These are phyloP conservation scores for Baryphthengus martii DNA, from an alignment of 2,113 vertebrate genomes.

Conservation along the genomic window DNA sequence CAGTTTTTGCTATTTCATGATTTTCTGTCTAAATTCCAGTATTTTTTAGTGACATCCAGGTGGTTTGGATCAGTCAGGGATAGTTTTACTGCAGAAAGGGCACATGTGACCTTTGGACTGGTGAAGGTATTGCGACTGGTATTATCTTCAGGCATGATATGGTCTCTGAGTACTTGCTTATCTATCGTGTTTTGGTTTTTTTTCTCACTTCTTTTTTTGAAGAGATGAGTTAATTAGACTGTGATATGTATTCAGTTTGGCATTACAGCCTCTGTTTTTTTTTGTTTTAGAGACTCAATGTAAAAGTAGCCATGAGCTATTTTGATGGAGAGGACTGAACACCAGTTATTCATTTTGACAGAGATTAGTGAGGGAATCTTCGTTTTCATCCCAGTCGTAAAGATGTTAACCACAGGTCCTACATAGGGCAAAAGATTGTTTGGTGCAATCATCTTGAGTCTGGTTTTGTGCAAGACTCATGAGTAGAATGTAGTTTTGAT, in stretches of 20 bases:
- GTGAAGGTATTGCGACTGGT: neutral
- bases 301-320: neutral
- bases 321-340: neutral
- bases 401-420: neutral
- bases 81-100: neutral
- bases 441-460: neutral
- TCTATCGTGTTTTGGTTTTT: rapidly evolving
- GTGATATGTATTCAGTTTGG: neutral
- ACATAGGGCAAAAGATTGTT: neutral
- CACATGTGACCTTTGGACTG: neutral
- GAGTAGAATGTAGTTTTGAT: neutral
- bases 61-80: neutral
- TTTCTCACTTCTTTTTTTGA: neutral
- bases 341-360: neutral
- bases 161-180: neutral
- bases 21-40: neutral
- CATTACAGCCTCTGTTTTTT: neutral
- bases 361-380: neutral
- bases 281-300: neutral
- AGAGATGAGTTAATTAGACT: neutral
- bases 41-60: neutral
- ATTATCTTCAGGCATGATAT: neutral
- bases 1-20: neutral
- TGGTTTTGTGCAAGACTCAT: neutral
- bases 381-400: neutral